phyloP scores from a whole-genome alignment of 1,140 invertebrate species.

The Drosophila miranda region DNA sequence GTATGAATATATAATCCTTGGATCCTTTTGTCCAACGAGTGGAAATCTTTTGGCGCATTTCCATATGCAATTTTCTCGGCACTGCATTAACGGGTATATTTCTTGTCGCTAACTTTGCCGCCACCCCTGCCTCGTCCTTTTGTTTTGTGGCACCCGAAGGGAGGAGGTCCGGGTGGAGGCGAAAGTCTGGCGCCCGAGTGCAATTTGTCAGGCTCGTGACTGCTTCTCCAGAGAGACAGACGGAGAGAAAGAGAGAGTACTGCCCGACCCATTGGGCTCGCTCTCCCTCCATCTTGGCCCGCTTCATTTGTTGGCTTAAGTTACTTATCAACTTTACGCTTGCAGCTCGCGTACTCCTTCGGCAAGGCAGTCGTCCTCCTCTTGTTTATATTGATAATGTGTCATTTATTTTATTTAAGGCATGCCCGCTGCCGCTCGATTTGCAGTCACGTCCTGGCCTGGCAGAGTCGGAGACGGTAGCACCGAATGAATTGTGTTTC shows the following conservation, averaged over 20 bases:
- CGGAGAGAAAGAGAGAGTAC: not conserved
- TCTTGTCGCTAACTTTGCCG: constrained; percentile 9
- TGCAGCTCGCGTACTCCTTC: constrained; percentile 71
- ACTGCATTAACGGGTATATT: constrained; percentile 9
- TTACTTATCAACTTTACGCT: constrained; percentile 81
- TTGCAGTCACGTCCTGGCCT: constrained; percentile 70
- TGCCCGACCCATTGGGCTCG: too few relatives aligned
- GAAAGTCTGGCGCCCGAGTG: constrained; percentile 50
- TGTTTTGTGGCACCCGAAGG: constrained; percentile 44
- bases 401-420: constrained; percentile 81
- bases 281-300: constrained; percentile 22
- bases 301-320: constrained; percentile 81
- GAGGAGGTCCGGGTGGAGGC: too few relatives aligned
- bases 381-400: constrained; percentile 81
- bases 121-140: constrained; percentile 25
- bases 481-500: constrained; percentile 78
- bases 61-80: constrained; percentile 54
- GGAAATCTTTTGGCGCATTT: constrained; percentile 53
- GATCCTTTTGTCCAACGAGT: too few relatives aligned
- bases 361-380: constrained; percentile 43
- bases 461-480: constrained; percentile 7
- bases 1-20: constrained; percentile 58
- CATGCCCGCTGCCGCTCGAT: constrained; percentile 67
- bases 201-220: constrained; percentile 80
- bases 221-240: constrained; percentile 35